Conservation (phyloP, 2,797 vertebrate genomes). For the Gambusia yucatana region DNA sequence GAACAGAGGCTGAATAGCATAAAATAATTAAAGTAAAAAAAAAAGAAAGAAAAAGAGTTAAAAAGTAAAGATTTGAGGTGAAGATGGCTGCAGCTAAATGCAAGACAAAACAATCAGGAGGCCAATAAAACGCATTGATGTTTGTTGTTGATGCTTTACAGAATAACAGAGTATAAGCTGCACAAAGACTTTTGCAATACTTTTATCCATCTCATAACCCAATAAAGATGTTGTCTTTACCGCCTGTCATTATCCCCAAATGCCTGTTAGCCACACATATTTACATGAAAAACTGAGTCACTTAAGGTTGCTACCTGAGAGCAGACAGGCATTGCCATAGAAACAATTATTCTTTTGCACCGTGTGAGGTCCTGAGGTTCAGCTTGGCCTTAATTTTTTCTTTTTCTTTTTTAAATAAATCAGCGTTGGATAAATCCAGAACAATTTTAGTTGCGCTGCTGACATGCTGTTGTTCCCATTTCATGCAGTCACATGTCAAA, state of each 20-base stretch:
- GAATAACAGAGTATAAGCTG: not conserved
- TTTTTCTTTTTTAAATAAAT: conserved; percentile 31
- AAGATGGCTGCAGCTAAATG: not conserved
- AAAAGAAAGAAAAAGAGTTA: not conserved
- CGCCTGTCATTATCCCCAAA: conserved; percentile 10
- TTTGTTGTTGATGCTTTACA: not conserved
- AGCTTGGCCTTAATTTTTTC: conserved; percentile 1
- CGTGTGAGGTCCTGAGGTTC: conserved; percentile 47
- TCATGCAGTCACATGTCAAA: conserved; percentile 72
- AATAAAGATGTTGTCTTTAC: not conserved
- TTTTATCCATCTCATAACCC: not conserved
- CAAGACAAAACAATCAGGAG: not conserved
- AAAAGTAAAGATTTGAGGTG: not conserved
- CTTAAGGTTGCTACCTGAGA: conserved; percentile 6
- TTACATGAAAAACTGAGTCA: conserved; percentile 22
- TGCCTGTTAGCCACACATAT: conserved; percentile 6
- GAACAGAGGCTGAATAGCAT: not conserved
- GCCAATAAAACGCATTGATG: not conserved
- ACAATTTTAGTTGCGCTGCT: conserved; percentile 48
- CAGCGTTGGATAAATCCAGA: conserved; percentile 42
- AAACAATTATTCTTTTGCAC: conserved; percentile 34
- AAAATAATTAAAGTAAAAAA: not conserved
- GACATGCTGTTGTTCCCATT: conserved; percentile 59
- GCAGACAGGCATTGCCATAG: conserved; percentile 22
- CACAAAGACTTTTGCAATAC: not conserved